phyloP scores from a whole-genome alignment of 2,113 vertebrate species.

The Microcebus murinus region DNA sequence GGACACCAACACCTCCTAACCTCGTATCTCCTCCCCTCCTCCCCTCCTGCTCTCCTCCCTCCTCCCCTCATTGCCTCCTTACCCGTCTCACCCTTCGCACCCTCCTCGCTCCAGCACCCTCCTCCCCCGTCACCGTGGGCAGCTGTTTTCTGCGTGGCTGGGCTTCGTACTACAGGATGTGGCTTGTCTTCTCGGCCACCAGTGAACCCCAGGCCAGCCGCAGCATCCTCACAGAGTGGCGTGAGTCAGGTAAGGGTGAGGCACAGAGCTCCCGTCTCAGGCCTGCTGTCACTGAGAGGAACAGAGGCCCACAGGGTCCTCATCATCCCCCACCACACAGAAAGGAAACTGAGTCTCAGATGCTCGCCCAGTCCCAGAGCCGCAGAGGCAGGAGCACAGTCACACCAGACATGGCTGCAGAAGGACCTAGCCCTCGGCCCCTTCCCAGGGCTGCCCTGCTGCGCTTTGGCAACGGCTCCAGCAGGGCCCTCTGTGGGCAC shows the following conservation, averaged over 20 bases:
- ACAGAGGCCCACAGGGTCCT: too few species aligned
- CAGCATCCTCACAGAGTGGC: fast-evolving
- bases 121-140: too few species aligned
- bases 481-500: background rate
- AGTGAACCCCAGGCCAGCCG: too few species aligned
- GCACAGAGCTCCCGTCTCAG: fast-evolving
- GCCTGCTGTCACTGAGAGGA: background rate
- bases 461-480: fast-evolving
- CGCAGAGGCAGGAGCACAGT: fast-evolving
- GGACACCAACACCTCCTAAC: too few species aligned
- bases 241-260: background rate
- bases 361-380: background rate
- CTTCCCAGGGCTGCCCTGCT: background rate
- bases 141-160: background rate
- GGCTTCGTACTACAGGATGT: background rate
- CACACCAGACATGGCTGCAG: background rate
- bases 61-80: too few species aligned
- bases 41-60: too few species aligned
- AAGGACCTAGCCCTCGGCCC: background rate
- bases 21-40: background rate
- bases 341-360: fast-evolving
- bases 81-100: background rate
- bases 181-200: too few species aligned
- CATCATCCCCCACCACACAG: fast-evolving
- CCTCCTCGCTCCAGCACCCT: background rate